Percentiles rank a stretch among this genome's conserved stretches.
Evolutionary conservation across 2,113 vertebrate species (phyloP).

Genomic region (Suncus etruscus): DNA sequence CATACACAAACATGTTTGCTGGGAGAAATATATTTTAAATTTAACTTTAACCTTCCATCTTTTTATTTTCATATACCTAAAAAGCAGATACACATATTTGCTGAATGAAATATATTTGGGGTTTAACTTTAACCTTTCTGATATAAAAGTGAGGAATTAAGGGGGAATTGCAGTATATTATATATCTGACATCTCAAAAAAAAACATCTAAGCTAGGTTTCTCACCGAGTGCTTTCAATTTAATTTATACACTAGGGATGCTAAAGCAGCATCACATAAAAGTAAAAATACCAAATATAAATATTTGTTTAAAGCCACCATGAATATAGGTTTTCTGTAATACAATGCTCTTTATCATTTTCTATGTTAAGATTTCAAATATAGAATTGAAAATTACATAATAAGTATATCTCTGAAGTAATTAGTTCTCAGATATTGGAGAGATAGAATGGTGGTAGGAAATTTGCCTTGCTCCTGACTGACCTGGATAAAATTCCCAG

Average conservation of each 20-base stretch:
- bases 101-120: constrained; percentile 9
- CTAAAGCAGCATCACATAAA: constrained; percentile 45
- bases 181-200: constrained; percentile 47
- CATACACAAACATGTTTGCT: background rate
- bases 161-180: constrained; percentile 15
- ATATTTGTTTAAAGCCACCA: constrained; percentile 55
- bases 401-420: background rate
- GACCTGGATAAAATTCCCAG: too few relatives aligned
- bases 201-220: background rate
- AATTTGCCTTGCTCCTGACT: too few relatives aligned
- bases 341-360: background rate
- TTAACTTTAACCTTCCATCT: constrained; percentile 42
- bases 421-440: too few relatives aligned
- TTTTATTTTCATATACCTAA: background rate
- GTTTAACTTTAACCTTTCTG: constrained; percentile 35
- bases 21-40: constrained; percentile 29
- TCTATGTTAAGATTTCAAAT: background rate
- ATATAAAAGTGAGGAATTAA: constrained; percentile 42
- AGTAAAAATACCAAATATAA: constrained; percentile 46
- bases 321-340: background rate
- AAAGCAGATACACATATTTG: background rate
- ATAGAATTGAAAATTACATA: background rate
- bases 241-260: constrained; percentile 7
- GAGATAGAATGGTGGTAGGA: too few relatives aligned
- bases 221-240: constrained; percentile 17